A percentile compares a stretch with the other conserved stretches of the same genome.
Evolutionary conservation across 1,140 invertebrate species (phyloP).

Genomic region (Rhagoletis zephyria): DNA sequence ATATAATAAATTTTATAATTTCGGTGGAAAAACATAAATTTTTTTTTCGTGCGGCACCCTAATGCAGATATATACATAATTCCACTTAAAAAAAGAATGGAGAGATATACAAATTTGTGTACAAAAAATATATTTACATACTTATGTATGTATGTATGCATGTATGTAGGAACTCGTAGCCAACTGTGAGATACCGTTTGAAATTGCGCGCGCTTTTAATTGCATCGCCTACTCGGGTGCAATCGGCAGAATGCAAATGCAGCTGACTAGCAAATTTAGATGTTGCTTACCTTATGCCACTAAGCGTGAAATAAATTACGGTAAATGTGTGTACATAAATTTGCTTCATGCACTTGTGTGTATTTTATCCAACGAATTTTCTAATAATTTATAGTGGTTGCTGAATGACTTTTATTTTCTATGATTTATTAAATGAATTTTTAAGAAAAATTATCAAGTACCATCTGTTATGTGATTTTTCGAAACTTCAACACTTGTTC

Average conservation of each 20-base stretch:
- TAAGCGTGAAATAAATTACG: background rate
- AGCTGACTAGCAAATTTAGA: background rate
- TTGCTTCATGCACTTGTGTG: background rate
- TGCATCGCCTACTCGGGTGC: background rate
- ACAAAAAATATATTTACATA: background rate
- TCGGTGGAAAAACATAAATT: too few species aligned
- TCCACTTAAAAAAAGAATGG: too few species aligned
- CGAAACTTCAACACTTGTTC: too few species aligned
- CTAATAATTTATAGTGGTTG: conserved; percentile 15
- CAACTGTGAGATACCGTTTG: background rate
- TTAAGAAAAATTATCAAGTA: too few species aligned
- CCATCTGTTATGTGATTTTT: too few species aligned
- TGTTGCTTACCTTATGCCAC: background rate
- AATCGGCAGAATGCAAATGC: background rate
- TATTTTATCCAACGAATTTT: background rate
- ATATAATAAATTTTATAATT: too few species aligned
- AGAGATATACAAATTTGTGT: too few species aligned
- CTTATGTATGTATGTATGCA: too few species aligned
- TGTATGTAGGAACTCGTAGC: too few species aligned
- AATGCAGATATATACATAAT: too few species aligned
- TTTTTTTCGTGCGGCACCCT: too few species aligned
- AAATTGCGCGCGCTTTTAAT: background rate
- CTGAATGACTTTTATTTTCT: background rate
- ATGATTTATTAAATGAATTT: too few species aligned
- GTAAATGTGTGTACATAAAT: background rate